These are phyloP conservation scores for Drosophila nasuta DNA, from an alignment of 1,140 invertebrate genomes.

Conservation along the genomic window DNA sequence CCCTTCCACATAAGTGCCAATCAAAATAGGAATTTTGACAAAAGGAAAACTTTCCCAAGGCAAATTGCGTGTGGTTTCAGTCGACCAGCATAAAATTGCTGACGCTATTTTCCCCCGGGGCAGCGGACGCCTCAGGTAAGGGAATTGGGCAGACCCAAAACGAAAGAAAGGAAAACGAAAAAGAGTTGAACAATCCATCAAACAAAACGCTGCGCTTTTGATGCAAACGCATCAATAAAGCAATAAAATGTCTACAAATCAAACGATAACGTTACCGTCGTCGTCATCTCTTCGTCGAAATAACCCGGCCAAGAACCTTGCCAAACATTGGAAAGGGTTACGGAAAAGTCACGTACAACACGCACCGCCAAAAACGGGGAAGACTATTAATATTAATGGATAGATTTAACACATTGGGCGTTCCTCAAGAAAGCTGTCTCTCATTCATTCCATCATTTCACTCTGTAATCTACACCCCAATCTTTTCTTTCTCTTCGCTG, in stretches of 20 bases:
- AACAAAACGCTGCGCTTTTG: constrained; percentile 75
- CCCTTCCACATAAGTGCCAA: constrained; percentile 71
- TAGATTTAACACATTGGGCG: constrained; percentile 82
- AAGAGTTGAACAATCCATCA: constrained; percentile 77
- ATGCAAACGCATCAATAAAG: constrained; percentile 83
- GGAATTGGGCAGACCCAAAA: constrained; percentile 27
- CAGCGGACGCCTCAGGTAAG: constrained; percentile 47
- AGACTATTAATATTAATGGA: constrained; percentile 84
- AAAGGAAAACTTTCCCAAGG: constrained; percentile 79
- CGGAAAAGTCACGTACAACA: constrained; percentile 80
- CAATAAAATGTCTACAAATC: constrained; percentile 84
- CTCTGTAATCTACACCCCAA: constrained; percentile 24
- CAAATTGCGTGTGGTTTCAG: constrained; percentile 67
- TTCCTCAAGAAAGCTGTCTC: constrained; percentile 65
- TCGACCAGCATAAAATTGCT: constrained; percentile 82
- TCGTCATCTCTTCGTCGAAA: constrained; percentile 4
- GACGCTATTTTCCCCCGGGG: constrained; percentile 46
- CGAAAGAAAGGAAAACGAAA: neutral
- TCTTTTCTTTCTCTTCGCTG: constrained; percentile 11
- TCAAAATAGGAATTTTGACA: constrained; percentile 75
- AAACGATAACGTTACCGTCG: constrained; percentile 64
- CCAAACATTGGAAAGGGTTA: constrained; percentile 66
- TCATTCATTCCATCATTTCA: neutral
- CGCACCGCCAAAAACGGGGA: constrained; percentile 55
- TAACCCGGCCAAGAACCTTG: constrained; percentile 32